Percentiles rank a stretch among this genome's conserved stretches.
phyloP scores from a whole-genome alignment of 2,888 invertebrate genomes.

The Lycia hirtaria region DNA sequence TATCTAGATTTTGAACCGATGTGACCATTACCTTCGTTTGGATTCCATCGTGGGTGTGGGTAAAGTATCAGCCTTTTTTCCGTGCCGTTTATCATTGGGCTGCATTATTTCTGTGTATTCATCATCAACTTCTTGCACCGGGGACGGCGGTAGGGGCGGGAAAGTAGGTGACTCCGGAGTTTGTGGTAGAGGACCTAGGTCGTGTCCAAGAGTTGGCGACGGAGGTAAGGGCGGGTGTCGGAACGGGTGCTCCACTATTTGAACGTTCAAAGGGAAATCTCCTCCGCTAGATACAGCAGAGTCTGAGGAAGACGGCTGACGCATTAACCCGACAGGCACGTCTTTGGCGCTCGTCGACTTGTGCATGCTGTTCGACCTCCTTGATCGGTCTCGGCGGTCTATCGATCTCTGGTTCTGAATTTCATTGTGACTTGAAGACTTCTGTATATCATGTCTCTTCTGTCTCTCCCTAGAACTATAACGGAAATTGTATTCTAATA shows the following conservation, averaged over 20 bases:
- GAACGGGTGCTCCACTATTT: conserved; percentile 87
- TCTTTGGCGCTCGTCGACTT: conserved; percentile 91
- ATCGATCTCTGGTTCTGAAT: conserved; percentile 83
- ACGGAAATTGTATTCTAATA: conserved; percentile 81
- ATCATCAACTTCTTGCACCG: conserved; percentile 91
- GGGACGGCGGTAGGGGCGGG: conserved; percentile 93
- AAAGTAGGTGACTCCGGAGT: conserved; percentile 85
- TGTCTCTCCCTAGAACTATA: conserved; percentile 83
- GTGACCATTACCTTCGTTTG: conserved; percentile 77
- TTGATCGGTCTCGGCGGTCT: conserved; percentile 79
- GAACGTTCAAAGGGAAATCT: conserved; percentile 87
- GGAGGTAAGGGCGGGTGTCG: conserved; percentile 75
- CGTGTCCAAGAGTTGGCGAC: conserved; percentile 72
- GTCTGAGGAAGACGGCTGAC: conserved; percentile 81
- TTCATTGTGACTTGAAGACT: conserved; percentile 87
- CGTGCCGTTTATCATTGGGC: conserved; percentile 77
- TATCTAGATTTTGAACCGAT: neutral
- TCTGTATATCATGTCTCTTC: conserved; percentile 85
- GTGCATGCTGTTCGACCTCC: conserved; percentile 88
- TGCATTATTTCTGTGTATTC: conserved; percentile 89
- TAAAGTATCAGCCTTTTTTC: conserved; percentile 83
- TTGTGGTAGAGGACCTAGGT: conserved; percentile 78
- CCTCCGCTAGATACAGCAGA: conserved; percentile 83
- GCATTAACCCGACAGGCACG: conserved; percentile 85
- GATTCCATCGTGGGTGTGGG: conserved; percentile 81